phyloP scores from a whole-genome alignment of 37 sponge, comb jelly and placozoan genomes.

The Diacarnus erythraeanus region DNA sequence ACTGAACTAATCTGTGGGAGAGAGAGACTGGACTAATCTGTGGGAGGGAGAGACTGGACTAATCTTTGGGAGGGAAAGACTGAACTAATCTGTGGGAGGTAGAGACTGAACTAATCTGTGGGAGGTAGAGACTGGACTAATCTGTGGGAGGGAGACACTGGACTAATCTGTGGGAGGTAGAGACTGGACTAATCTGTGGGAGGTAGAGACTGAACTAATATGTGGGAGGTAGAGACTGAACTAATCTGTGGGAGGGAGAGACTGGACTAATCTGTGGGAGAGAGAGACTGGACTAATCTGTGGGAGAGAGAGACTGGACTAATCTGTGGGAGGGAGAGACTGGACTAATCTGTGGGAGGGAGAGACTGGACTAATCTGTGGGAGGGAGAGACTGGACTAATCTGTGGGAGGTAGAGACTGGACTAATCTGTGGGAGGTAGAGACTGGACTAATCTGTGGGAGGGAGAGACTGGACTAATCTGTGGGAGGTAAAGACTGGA shows the following conservation, averaged over 20 bases:
- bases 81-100: not conserved
- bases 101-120: no score
- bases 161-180: no score
- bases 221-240: no score
- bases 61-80: no score
- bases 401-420: not conserved
- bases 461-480: not conserved
- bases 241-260: not conserved
- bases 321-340: no score
- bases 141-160: not conserved
- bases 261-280: no score
- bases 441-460: not conserved
- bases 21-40: not conserved
- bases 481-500: no score
- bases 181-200: not conserved
- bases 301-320: not conserved
- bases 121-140: not conserved
- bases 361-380: no score
- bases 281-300: not conserved
- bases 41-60: not conserved
- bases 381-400: not conserved
- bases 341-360: not conserved
- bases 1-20: no score
- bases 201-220: not conserved
- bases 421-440: no score